Conservation (phyloP, 2,888 invertebrate genomes). For the Operophtera brumata region DNA sequence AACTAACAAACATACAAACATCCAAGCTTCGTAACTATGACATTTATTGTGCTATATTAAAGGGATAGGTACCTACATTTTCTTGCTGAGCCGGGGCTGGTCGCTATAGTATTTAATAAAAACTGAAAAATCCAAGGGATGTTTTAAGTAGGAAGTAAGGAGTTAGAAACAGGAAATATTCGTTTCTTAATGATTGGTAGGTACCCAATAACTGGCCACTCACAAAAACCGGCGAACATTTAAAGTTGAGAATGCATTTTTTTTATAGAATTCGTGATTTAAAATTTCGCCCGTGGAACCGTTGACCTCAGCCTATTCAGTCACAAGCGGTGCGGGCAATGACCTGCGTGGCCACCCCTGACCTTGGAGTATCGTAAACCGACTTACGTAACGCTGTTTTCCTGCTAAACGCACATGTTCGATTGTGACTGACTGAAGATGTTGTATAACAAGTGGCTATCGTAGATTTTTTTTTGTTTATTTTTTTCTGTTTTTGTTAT, state of each 20-base stretch:
- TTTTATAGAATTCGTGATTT: constrained; percentile 32
- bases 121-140: too few species aligned
- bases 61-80: too few species aligned
- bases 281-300: constrained; percentile 42
- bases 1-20: too few species aligned
- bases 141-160: too few species aligned
- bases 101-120: too few species aligned
- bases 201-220: background rate
- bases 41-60: too few species aligned
- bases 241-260: constrained; percentile 17
- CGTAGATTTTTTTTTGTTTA: too few species aligned
- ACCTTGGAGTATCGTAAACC: constrained; percentile 78
- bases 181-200: background rate
- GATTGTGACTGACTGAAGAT: constrained; percentile 30
- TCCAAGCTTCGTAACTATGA: too few species aligned
- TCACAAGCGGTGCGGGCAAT: constrained; percentile 71
- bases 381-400: constrained; percentile 65
- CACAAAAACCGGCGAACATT: constrained; percentile 16
- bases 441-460: constrained; percentile 17
- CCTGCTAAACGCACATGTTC: constrained; percentile 54
- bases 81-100: too few species aligned
- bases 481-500: too few species aligned
- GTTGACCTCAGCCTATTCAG: constrained; percentile 68
- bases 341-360: constrained; percentile 78
- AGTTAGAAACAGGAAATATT: background rate